These are phyloP conservation scores for Neosilurus mollespiculum DNA, from an alignment of 2,797 vertebrate genomes.

Conservation along the genomic window DNA sequence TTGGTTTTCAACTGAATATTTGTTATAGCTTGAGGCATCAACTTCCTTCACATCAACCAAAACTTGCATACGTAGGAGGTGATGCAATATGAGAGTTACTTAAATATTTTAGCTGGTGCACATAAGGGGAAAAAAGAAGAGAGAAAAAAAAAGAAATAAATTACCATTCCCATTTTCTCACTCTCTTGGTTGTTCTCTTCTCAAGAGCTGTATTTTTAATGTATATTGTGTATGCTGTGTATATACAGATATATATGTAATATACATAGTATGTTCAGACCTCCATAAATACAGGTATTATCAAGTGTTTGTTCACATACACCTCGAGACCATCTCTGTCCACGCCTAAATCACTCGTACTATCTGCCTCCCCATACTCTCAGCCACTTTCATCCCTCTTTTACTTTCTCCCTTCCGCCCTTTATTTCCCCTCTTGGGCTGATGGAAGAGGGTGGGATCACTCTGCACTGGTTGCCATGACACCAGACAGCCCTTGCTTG, in stretches of 20 bases:
- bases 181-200: not conserved
- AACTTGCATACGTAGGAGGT: not conserved
- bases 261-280: too few relatives aligned
- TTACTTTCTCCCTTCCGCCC: constrained; percentile 58
- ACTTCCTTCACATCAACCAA: not conserved
- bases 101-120: not conserved
- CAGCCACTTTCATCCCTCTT: constrained; percentile 54
- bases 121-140: not conserved
- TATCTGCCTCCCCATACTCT: constrained; percentile 31
- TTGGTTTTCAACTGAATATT: not conserved
- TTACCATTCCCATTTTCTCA: not conserved
- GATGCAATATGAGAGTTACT: not conserved
- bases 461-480: constrained; percentile 88
- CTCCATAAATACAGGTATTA: not conserved
- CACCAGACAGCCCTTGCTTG: constrained; percentile 90
- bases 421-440: constrained; percentile 67
- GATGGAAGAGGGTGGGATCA: constrained; percentile 82
- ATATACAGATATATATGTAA: not conserved
- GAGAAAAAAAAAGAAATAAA: not conserved
- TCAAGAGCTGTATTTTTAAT: not conserved
- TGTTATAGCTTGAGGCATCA: not conserved
- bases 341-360: not conserved
- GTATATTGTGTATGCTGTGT: not conserved
- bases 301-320: not conserved
- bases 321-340: not conserved